phyloP scores from a whole-genome alignment of 2,113 vertebrate species.

The Crypturellus undulatus region DNA sequence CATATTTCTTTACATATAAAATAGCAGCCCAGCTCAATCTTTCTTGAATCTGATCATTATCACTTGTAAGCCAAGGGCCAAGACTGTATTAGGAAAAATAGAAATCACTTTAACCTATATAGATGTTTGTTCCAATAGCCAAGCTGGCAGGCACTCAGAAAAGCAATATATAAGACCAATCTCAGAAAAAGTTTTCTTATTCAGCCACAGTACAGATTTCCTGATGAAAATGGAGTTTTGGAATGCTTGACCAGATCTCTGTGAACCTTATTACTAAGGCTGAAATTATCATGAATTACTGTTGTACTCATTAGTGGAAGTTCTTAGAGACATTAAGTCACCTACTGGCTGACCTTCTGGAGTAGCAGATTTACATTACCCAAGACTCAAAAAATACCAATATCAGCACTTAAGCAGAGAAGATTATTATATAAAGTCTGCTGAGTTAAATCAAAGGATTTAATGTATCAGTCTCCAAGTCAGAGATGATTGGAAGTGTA shows the following conservation, averaged over 20 bases:
- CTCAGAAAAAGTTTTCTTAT: slow-evolving; percentile 23
- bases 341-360: slow-evolving; percentile 42
- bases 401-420: slow-evolving; percentile 3
- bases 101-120: slow-evolving; percentile 1
- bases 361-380: slow-evolving; percentile 22
- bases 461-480: neutral
- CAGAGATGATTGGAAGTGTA: neutral
- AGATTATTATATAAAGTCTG: neutral
- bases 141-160: slow-evolving; percentile 16
- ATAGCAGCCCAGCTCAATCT: neutral
- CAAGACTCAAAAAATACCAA: slow-evolving; percentile 22
- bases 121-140: slow-evolving; percentile 9
- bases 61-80: neutral
- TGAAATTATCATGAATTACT: slow-evolving; percentile 53
- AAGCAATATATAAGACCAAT: slow-evolving; percentile 16
- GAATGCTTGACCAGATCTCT: slow-evolving; percentile 56
- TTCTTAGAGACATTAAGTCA: slow-evolving; percentile 51
- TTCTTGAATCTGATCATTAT: slow-evolving; percentile 22
- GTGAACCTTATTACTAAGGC: slow-evolving; percentile 29
- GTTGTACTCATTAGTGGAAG: slow-evolving; percentile 36
- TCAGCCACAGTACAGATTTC: slow-evolving; percentile 16
- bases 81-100: slow-evolving; percentile 5
- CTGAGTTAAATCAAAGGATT: neutral
- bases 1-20: neutral
- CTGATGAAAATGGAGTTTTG: slow-evolving; percentile 14